Evolutionary conservation across 1,140 invertebrate genomes (phyloP).

Genomic region (Drosophila melanica): DNA sequence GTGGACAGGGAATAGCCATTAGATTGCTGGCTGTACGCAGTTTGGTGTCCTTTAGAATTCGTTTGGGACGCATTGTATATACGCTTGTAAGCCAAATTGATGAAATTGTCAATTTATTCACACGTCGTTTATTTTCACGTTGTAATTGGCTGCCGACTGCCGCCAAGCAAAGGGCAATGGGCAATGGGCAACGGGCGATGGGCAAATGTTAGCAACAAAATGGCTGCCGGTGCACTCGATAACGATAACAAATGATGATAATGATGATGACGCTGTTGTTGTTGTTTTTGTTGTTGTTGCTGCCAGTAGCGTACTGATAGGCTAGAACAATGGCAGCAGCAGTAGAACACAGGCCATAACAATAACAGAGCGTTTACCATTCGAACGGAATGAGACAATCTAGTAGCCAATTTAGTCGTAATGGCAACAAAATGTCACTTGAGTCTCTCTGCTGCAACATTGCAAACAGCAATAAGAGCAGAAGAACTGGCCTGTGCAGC

Average conservation of each 20-base stretch:
- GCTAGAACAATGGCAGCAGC: constrained; percentile 7
- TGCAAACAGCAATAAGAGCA: constrained; percentile 48
- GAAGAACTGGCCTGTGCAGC: background rate
- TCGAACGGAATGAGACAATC: constrained; percentile 70
- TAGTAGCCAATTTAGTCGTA: constrained; percentile 76
- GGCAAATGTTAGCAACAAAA: constrained; percentile 17
- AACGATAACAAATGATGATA: constrained; percentile 19
- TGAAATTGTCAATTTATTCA: constrained; percentile 78
- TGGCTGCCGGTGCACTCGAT: constrained; percentile 40
- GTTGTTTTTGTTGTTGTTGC: constrained; percentile 20
- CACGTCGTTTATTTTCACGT: constrained; percentile 60
- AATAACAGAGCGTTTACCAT: constrained; percentile 79
- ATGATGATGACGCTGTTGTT: constrained; percentile 17
- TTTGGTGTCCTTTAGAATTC: background rate
- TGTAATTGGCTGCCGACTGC: background rate
- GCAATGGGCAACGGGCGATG: background rate
- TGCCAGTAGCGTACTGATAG: constrained; percentile 33
- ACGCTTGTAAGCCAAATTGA: constrained; percentile 66
- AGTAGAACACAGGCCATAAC: constrained; percentile 56
- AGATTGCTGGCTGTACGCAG: background rate
- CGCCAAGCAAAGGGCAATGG: constrained; percentile 3
- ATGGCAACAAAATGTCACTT: constrained; percentile 75
- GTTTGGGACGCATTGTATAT: constrained; percentile 29
- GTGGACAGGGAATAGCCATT: background rate
- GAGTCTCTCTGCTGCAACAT: constrained; percentile 34